These are phyloP conservation scores for Stigmatopora nigra DNA, from an alignment of 2,113 vertebrate genomes.

Conservation along the genomic window DNA sequence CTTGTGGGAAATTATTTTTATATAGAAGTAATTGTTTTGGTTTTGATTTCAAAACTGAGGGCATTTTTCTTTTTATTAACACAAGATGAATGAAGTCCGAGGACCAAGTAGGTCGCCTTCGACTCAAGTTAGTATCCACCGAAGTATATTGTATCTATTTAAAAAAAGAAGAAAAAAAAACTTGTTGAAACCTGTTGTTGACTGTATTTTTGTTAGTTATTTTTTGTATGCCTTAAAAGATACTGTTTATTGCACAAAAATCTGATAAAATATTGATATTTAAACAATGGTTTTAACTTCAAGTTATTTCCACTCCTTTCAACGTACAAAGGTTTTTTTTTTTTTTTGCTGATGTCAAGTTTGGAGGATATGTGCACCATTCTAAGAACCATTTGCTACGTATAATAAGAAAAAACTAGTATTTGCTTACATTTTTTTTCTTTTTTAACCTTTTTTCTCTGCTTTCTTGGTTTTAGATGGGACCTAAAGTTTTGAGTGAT, in stretches of 20 bases:
- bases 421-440: not conserved
- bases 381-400: not conserved
- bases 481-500: conserved; percentile 39
- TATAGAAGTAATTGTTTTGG: not conserved
- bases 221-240: not conserved
- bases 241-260: not conserved
- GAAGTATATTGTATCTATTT: conserved; percentile 1
- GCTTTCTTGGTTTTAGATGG: conserved; percentile 32
- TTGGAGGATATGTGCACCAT: not conserved
- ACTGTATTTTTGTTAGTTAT: not conserved
- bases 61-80: conserved; percentile 1
- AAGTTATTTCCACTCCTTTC: not conserved
- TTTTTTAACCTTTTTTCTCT: not conserved
- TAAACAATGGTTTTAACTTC: not conserved
- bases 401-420: not conserved
- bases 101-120: not conserved
- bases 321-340: too few relatives aligned
- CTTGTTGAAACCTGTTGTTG: conserved; percentile 13
- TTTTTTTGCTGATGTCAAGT: not conserved
- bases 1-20: conserved; percentile 2
- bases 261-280: not conserved
- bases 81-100: not conserved
- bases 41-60: conserved; percentile 3
- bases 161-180: conserved; percentile 27
- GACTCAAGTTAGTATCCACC: not conserved